Percentiles rank a stretch among this genome's conserved stretches.
Evolutionary conservation across 2,113 vertebrate species (phyloP).

Genomic region (Regulus satrapa): DNA sequence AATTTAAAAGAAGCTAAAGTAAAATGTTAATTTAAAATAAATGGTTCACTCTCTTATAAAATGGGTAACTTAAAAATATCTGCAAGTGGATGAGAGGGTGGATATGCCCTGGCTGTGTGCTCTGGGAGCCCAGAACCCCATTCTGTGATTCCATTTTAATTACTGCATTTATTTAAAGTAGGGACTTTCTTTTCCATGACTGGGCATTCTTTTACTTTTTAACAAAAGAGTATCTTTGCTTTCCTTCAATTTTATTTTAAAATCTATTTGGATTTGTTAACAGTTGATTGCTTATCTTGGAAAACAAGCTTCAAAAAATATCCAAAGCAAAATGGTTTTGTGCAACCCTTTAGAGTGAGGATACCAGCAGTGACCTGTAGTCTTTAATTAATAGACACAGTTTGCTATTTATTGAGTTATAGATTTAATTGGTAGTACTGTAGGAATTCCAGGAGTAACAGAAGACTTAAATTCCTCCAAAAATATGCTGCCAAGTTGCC

Average conservation of each 20-base stretch:
- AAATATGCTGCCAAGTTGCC: not conserved
- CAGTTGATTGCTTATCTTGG: not conserved
- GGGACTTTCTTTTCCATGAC: not conserved
- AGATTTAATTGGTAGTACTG: not conserved
- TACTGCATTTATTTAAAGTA: not conserved
- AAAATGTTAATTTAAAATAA: conserved; percentile 6
- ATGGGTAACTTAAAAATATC: not conserved
- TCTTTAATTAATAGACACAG: not conserved
- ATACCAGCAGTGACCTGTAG: not conserved
- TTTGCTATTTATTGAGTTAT: not conserved
- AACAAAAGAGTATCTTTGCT: not conserved
- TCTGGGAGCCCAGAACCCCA: not conserved
- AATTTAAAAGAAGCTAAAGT: not conserved
- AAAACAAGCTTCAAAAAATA: not conserved
- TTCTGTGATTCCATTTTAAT: not conserved
- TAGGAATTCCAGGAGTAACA: conserved; percentile 24
- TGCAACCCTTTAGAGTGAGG: not conserved
- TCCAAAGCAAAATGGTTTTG: not conserved
- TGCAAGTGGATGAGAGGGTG: not conserved
- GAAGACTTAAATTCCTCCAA: conserved; percentile 3
- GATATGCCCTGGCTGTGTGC: not conserved
- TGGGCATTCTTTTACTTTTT: not conserved
- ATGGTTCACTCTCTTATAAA: not conserved
- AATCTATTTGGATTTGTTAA: not conserved
- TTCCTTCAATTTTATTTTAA: not conserved